A percentile compares a stretch with the other conserved stretches of the same genome.
phyloP scores from a whole-genome alignment of 2,113 vertebrate species.

The Microcebus ravelobensis region DNA sequence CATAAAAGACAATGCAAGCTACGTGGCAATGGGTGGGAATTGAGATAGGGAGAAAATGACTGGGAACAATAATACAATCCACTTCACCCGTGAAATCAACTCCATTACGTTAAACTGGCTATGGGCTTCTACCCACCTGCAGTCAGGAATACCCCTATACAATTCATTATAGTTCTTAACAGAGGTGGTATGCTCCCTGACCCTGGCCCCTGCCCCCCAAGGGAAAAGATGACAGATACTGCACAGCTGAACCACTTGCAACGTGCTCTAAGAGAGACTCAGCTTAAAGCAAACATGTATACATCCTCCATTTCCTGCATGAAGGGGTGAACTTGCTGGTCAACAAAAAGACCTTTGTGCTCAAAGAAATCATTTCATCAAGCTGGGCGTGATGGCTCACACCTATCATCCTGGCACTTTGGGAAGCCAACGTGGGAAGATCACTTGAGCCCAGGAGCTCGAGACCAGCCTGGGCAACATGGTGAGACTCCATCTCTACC shows the following conservation, averaged over 20 bases:
- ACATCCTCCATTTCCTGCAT: neutral
- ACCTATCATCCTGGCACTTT: too few relatives aligned
- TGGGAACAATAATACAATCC: neutral
- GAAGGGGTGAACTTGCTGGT: neutral
- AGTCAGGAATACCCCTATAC: neutral
- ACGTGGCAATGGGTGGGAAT: rapidly evolving
- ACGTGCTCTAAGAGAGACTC: neutral
- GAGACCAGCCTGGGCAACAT: too few relatives aligned
- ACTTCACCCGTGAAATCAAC: neutral
- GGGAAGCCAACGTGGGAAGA: too few relatives aligned
- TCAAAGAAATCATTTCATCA: neutral
- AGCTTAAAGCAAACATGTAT: neutral
- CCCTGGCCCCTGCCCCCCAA: too few relatives aligned
- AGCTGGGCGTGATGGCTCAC: too few relatives aligned
- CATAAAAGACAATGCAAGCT: neutral
- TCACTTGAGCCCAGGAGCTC: too few relatives aligned
- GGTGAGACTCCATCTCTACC: too few relatives aligned
- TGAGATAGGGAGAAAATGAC: neutral
- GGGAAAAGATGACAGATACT: neutral
- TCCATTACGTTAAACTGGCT: neutral
- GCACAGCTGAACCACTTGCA: neutral
- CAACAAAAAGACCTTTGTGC: neutral
- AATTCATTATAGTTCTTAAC: neutral
- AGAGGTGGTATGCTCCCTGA: rapidly evolving
- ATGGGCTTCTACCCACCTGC: rapidly evolving